Percentiles rank a stretch among this genome's conserved stretches.
Evolutionary conservation across 2,888 invertebrate genomes (phyloP).

Genomic region (Chloroclysta siterata): DNA sequence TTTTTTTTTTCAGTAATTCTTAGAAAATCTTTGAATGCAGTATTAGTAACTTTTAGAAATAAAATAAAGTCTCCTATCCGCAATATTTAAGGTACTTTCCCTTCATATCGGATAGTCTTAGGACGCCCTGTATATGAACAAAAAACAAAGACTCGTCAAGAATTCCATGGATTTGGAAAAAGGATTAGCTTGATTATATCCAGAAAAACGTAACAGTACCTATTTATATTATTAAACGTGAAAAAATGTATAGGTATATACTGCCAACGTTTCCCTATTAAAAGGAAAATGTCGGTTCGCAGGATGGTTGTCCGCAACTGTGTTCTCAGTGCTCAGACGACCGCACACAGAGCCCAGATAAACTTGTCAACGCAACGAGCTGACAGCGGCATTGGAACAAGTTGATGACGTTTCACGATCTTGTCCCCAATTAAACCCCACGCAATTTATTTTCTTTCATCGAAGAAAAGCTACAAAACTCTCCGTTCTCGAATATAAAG

Average conservation of each 20-base stretch:
- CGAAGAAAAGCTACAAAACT: neutral
- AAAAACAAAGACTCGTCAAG: no score
- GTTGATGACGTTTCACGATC: conserved; percentile 8
- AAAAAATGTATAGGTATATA: neutral
- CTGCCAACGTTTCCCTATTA: conserved; percentile 11
- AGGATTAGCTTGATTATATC: neutral
- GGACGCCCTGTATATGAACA: no score
- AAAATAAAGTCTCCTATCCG: no score
- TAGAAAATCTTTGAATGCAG: no score
- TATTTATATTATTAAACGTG: no score
- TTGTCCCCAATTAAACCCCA: neutral
- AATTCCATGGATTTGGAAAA: no score
- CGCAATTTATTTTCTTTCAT: neutral
- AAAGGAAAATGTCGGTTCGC: conserved; percentile 20
- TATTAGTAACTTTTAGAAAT: no score
- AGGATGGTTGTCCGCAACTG: conserved; percentile 50
- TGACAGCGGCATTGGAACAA: conserved; percentile 48
- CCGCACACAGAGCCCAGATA: conserved; percentile 63
- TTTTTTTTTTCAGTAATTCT: no score
- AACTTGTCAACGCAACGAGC: conserved; percentile 63
- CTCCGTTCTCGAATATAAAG: neutral
- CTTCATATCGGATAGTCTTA: no score
- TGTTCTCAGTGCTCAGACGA: conserved; percentile 51
- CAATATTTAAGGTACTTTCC: no score
- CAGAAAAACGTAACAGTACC: neutral